These are phyloP conservation scores for Papilio protenor DNA, from an alignment of 2,888 invertebrate species.

Conservation along the genomic window DNA sequence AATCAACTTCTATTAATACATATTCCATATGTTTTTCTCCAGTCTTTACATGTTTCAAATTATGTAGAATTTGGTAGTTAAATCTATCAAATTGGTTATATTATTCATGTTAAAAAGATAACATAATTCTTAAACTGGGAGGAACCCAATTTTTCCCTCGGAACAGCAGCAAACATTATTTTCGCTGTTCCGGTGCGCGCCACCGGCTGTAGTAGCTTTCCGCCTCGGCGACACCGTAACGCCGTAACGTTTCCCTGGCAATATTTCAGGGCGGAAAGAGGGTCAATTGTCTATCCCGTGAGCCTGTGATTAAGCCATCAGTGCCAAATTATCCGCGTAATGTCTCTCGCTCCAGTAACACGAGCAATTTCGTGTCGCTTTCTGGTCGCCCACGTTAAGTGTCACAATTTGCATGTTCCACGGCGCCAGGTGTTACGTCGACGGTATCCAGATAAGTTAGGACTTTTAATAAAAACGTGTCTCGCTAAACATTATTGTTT, in stretches of 20 bases:
- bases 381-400: slow-evolving; percentile 51
- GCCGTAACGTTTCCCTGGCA: slow-evolving; percentile 50
- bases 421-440: slow-evolving; percentile 50
- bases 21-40: not conserved
- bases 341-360: slow-evolving; percentile 52
- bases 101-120: not conserved
- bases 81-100: not conserved
- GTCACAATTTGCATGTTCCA: slow-evolving; percentile 55
- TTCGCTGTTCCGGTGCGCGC: slow-evolving; percentile 22
- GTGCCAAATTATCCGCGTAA: slow-evolving; percentile 60
- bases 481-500: not conserved
- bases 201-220: slow-evolving; percentile 41
- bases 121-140: not conserved
- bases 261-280: slow-evolving; percentile 53
- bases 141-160: slow-evolving; percentile 5
- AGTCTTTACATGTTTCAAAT: not conserved
- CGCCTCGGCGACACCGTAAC: slow-evolving; percentile 48
- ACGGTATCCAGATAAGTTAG: slow-evolving; percentile 34
- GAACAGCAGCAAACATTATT: slow-evolving; percentile 29
- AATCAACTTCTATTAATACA: not conserved
- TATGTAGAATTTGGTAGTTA: not conserved
- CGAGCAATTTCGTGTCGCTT: slow-evolving; percentile 51
- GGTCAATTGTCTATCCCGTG: slow-evolving; percentile 55
- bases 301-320: slow-evolving; percentile 60
- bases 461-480: slow-evolving; percentile 39